phyloP scores from a whole-genome alignment of 2,888 invertebrate species.

The Hipparchia sbordonii region DNA sequence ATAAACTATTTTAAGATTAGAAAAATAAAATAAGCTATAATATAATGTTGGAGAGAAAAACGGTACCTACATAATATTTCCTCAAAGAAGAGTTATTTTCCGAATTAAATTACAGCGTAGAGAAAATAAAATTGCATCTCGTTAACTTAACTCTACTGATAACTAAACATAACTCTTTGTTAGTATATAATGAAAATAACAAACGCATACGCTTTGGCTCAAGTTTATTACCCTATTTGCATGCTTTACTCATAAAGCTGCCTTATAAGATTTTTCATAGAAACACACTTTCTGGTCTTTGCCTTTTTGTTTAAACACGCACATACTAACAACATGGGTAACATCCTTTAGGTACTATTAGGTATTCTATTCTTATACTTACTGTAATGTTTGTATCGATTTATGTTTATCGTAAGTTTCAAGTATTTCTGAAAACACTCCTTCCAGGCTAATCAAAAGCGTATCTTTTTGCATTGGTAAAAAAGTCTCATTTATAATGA shows the following conservation, averaged over 20 bases:
- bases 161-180: background rate
- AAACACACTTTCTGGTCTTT: background rate
- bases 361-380: too few relatives aligned
- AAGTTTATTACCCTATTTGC: slow-evolving; percentile 23
- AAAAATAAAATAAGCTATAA: too few relatives aligned
- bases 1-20: too few relatives aligned
- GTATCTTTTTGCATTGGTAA: background rate
- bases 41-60: too few relatives aligned
- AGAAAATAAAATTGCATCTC: too few relatives aligned
- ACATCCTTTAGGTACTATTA: too few relatives aligned
- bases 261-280: slow-evolving; percentile 1
- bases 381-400: too few relatives aligned
- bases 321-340: background rate
- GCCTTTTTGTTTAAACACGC: background rate
- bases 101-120: too few relatives aligned
- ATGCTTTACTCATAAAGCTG: slow-evolving; percentile 15
- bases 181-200: slow-evolving; percentile 2
- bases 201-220: slow-evolving; percentile 5
- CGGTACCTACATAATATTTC: too few relatives aligned
- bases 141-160: too few relatives aligned
- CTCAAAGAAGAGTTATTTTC: too few relatives aligned
- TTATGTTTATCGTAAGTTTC: too few relatives aligned
- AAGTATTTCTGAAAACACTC: background rate
- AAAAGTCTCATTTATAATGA: background rate
- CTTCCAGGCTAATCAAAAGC: background rate